Evolutionary conservation across 2,888 invertebrate species (phyloP), one percentile per base, ranked within the genome.

Genomic region (Polymixis lichenea): DNA sequence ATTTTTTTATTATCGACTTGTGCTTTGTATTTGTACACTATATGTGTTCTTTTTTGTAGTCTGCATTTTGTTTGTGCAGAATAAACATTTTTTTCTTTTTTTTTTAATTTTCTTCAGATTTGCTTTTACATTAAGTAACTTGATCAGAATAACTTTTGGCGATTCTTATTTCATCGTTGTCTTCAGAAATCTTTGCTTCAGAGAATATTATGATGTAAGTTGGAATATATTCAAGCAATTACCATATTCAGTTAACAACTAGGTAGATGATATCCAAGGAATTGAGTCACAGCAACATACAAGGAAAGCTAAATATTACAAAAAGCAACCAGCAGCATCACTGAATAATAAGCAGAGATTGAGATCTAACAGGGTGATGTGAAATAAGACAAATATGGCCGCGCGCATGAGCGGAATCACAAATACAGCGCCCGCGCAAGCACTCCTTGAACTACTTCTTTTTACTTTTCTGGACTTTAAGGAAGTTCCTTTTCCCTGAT

Each of bases 381-480:
- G 92, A 94, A 94, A 95, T 95, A 93, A 94, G 94, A 95, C 95
- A 95, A 95, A 95, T 96, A 96, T 94, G 95, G 95, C 88, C 76
- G 83, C 86, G 90, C 87, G 89, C 95, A 93, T 92, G 95, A 92
- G 89, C 85, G 87, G 96, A 94, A 96, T 96, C 88, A 90, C 90
- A 94, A 95, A 91, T 87, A 84, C 79, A 91, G 93, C 92, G 91
- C 89, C 83, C 81, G 91, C 92, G 92, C 92, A 88, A 76, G 79
- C 83, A 88, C 89, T 88, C 88, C 90, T 89, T 92, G 91, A 89
- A 90, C 91, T 91, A 92, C 76, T 91, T 93, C 87, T 90, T 91
- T 82, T 85, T 82, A 82, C 72, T 73, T 81, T 86, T 86, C 85
- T 86, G 85, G 84, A 85, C 72, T 82, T 81, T 82, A 78, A 88